phyloP scores from a whole-genome alignment of 1,140 invertebrate species.

The Hycleus phaleratus region DNA sequence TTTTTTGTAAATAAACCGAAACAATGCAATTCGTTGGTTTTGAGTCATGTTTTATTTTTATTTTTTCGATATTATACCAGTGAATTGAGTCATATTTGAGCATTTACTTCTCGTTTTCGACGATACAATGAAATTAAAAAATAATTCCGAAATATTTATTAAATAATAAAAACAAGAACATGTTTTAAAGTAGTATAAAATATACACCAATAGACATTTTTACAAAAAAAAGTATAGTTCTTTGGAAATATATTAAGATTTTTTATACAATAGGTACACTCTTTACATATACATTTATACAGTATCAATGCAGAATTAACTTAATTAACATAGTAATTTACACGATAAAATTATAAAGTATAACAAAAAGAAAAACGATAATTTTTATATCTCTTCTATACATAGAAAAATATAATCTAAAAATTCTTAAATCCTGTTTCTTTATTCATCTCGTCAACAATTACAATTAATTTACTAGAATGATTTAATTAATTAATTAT shows the following conservation, averaged over 20 bases:
- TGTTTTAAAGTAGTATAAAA: conserved; percentile 34
- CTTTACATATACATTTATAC: conserved; percentile 32
- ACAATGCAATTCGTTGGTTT: too few species aligned
- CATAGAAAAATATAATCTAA: conserved; percentile 31
- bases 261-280: conserved; percentile 26
- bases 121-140: background rate
- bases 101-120: too few species aligned
- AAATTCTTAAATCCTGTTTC: background rate
- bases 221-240: conserved; percentile 29
- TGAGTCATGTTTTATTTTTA: background rate
- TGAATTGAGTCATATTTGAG: too few species aligned
- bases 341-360: conserved; percentile 32
- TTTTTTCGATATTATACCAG: background rate
- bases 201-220: conserved; percentile 31
- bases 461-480: conserved; percentile 9
- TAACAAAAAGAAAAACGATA: conserved; percentile 25
- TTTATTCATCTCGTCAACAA: too few species aligned
- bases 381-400: conserved; percentile 19
- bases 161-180: conserved; percentile 35
- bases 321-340: conserved; percentile 28
- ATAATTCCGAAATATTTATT: conserved; percentile 27
- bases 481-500: background rate
- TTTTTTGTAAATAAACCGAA: too few species aligned
- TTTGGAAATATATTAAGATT: conserved; percentile 36
- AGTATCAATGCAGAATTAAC: conserved; percentile 11